A percentile compares a stretch with the other conserved stretches of the same genome.
Evolutionary conservation across 2,113 vertebrate genomes (phyloP).

Genomic region (Rhadina sibilatrix): DNA sequence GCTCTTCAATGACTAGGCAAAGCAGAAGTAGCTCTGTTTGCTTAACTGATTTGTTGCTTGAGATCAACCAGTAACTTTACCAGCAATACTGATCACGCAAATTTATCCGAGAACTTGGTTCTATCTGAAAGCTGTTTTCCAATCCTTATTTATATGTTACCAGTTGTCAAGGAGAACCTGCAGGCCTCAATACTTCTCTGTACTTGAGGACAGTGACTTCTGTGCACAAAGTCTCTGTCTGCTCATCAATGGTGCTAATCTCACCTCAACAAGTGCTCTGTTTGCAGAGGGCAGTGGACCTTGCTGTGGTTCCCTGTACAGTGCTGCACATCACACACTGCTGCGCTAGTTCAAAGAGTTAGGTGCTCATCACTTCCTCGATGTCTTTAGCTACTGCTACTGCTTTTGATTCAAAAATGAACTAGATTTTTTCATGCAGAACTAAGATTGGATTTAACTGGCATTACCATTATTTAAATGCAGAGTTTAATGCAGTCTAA

Average conservation of each 20-base stretch:
- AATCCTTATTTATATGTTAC: slow-evolving; percentile 81
- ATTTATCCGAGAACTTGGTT: not conserved
- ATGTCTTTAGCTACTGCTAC: slow-evolving; percentile 53
- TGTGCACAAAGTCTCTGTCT: slow-evolving; percentile 54
- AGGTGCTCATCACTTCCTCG: slow-evolving; percentile 28
- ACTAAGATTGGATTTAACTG: slow-evolving; percentile 71
- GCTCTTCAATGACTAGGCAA: not conserved
- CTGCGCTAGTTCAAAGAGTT: slow-evolving; percentile 28
- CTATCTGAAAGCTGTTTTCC: slow-evolving; percentile 34
- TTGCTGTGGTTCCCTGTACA: slow-evolving; percentile 59
- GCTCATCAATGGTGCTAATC: slow-evolving; percentile 80
- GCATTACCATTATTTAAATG: slow-evolving; percentile 76
- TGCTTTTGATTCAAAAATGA: slow-evolving; percentile 70
- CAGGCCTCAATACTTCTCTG: slow-evolving; percentile 46
- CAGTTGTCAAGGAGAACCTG: slow-evolving; percentile 69
- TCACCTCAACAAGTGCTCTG: slow-evolving; percentile 65
- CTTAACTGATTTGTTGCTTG: not conserved
- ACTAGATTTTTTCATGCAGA: slow-evolving; percentile 62
- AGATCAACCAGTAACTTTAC: not conserved
- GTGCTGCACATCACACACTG: slow-evolving; percentile 53
- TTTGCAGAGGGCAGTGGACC: slow-evolving; percentile 61
- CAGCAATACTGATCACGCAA: not conserved
- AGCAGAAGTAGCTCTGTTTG: slow-evolving; percentile 6
- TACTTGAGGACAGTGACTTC: slow-evolving; percentile 35
- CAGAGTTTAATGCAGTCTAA: slow-evolving; percentile 73